Evolutionary conservation across 2,113 vertebrate genomes (phyloP).

Genomic region (Cynoglossus semilaevis): DNA sequence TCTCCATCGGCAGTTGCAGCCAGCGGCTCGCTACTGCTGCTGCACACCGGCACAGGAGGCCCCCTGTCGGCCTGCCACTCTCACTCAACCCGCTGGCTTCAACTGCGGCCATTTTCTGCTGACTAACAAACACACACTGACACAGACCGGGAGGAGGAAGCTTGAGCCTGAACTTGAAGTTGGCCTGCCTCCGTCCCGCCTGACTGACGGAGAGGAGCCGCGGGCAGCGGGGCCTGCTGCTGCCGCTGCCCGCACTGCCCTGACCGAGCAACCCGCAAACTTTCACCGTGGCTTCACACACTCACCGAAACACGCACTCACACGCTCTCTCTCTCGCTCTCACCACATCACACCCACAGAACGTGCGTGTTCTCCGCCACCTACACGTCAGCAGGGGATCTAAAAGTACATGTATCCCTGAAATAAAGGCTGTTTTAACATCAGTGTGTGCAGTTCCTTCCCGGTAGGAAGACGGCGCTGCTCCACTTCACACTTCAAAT

Average conservation of each 20-base stretch:
- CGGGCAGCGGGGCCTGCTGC: conserved; percentile 13
- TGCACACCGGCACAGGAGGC: conserved; percentile 64
- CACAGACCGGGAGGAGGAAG: conserved; percentile 33
- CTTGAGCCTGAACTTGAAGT: conserved; percentile 66
- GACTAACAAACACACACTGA: conserved; percentile 58
- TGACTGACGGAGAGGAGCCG: conserved; percentile 7
- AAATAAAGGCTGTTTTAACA: neutral
- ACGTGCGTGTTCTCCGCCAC: conserved; percentile 20
- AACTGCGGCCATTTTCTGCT: conserved; percentile 93
- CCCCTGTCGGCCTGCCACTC: conserved; percentile 74
- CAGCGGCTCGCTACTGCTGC: conserved; percentile 20
- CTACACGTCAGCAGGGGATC: conserved; percentile 1
- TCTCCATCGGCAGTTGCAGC: neutral
- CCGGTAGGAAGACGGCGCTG: neutral
- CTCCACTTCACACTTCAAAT: conserved; percentile 29
- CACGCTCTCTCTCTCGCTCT: neutral
- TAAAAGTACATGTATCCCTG: conserved; percentile 10
- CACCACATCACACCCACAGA: neutral
- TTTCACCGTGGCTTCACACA: conserved; percentile 25
- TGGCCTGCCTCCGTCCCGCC: conserved; percentile 59
- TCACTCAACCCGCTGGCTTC: conserved; percentile 77
- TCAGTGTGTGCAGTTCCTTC: conserved; percentile 2
- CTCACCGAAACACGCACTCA: neutral
- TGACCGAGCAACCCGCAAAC: conserved; percentile 3
- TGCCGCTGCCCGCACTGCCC: neutral